A percentile compares a stretch with the other conserved stretches of the same genome.
Conservation (phyloP, 2,797 vertebrate genomes). For the Centroberyx gerrardi region DNA sequence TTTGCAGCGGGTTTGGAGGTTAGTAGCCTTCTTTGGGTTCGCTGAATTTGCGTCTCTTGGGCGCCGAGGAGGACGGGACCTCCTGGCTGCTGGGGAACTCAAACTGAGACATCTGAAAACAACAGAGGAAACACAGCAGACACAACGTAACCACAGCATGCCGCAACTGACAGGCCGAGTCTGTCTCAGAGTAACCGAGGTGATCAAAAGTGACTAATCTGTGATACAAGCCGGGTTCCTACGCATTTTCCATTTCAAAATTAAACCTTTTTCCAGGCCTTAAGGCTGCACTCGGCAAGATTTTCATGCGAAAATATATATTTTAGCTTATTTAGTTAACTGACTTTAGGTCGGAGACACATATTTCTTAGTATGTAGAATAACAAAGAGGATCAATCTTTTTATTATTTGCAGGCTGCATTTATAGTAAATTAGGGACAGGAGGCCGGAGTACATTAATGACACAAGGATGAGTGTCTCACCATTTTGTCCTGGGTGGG, state of each 20-base stretch:
- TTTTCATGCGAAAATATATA: too few relatives aligned
- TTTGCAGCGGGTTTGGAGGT: constrained; percentile 23
- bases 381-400: neutral
- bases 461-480: neutral
- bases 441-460: neutral
- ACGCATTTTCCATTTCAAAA: constrained; percentile 39
- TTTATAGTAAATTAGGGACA: neutral
- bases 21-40: constrained; percentile 89
- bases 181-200: constrained; percentile 43
- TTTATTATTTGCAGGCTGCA: too few relatives aligned
- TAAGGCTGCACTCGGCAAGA: too few relatives aligned
- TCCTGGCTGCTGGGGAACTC: constrained; percentile 89
- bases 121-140: constrained; percentile 37
- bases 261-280: neutral
- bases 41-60: constrained; percentile 90
- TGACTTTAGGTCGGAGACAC: too few relatives aligned
- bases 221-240: constrained; percentile 37
- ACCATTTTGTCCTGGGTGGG: constrained; percentile 19
- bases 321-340: too few relatives aligned
- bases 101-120: constrained; percentile 83
- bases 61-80: constrained; percentile 54
- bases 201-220: constrained; percentile 49
- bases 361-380: too few relatives aligned
- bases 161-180: constrained; percentile 17
- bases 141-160: neutral